Evolutionary conservation across 2,888 invertebrate species (phyloP), one percentile per base, ranked within the genome.

Genomic region (Drosophila testacea): DNA sequence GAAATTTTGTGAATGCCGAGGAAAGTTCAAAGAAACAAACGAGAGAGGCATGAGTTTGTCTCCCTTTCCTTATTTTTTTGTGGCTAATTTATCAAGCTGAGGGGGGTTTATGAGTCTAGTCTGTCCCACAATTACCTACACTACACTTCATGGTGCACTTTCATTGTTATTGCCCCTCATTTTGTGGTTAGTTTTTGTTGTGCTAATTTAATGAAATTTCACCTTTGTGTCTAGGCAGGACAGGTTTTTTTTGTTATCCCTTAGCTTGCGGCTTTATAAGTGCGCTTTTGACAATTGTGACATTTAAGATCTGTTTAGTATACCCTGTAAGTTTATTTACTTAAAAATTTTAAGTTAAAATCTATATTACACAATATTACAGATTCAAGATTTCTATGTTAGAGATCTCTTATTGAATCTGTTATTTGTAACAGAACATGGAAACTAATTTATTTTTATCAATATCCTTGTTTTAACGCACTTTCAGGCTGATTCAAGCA

Each of bases 121-220:
- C 71, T 32, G 55, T 11, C 32, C 34, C 54, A 39, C 46, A 75
- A 75, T 62, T 69, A 38, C 64, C 60, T 46, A 74, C 59, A 69
- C 69, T 62, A 22, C 51, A 46, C 66, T 52, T 59, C 69, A 62
- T 54, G 59, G 27, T 52, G 34, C 27, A 55, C 59, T 70, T 69
- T 72, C 50, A 81, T 78, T 71, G 64, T 62, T 65, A 59, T 63
- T 67, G 52, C 61, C 34, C 41, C 28, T 11, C 47, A 57, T 66
- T 71, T 69, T 83, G 81, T 54, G 84, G 81, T 77, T 69, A 63
- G 68, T 56, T 79, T 72, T 71, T 74, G 68, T 70, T 84, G 72
- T 71, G 55, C 68, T 79, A 71, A 84, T 74, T 81, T 87, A 81
- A 89, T 88, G 87, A 81, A 84, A 73, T 71, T 69, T 81, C 51